These are phyloP conservation scores for Seladonia tumulorum DNA, from an alignment of 2,888 invertebrate species.

Conservation along the genomic window DNA sequence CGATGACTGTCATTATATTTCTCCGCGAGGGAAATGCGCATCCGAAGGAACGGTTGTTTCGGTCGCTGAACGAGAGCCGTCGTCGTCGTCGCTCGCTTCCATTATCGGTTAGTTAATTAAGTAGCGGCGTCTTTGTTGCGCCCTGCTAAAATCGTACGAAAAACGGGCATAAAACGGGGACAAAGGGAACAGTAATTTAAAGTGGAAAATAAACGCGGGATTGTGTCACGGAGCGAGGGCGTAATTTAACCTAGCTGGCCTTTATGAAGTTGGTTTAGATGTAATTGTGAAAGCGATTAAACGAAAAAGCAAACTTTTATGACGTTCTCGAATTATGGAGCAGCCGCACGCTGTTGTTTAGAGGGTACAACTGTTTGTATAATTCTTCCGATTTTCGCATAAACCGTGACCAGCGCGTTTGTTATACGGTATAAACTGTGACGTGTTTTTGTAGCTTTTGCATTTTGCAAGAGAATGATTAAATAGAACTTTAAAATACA, in stretches of 20 bases:
- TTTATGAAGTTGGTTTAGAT: not conserved
- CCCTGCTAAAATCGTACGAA: not conserved
- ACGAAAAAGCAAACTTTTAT: not conserved
- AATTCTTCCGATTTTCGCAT: not conserved
- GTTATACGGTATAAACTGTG: not conserved
- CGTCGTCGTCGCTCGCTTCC: not conserved
- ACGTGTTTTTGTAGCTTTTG: not conserved
- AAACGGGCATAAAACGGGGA: not conserved
- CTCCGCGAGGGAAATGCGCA: not conserved
- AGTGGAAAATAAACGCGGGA: not conserved
- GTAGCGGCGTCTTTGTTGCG: not conserved
- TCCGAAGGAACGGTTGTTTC: not conserved
- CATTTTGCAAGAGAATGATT: not conserved
- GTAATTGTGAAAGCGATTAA: conserved; percentile 13
- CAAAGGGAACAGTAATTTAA: not conserved
- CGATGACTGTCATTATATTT: conserved; percentile 47
- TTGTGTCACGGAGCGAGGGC: not conserved
- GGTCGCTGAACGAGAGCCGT: not conserved
- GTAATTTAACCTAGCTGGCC: not conserved
- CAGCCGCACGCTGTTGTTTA: not conserved
- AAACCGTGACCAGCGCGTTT: not conserved
- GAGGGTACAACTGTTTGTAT: not conserved
- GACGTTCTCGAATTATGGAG: not conserved
- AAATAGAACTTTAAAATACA: not conserved
- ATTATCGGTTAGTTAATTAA: conserved; percentile 32